phyloP scores from a whole-genome alignment of 2,888 invertebrate genomes.

The Uropetala carovei region DNA sequence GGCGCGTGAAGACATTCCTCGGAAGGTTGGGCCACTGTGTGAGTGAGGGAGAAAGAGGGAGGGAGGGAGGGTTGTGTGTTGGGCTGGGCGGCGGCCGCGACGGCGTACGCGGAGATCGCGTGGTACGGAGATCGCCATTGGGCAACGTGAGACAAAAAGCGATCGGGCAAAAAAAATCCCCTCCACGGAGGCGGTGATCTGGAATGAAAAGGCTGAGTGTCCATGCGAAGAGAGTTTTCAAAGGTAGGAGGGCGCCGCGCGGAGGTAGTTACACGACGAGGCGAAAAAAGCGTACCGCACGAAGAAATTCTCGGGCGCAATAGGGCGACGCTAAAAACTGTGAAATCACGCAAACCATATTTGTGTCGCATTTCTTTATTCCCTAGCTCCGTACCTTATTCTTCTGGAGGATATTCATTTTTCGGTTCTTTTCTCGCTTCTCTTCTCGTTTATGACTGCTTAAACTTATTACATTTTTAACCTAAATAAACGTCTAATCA shows the following conservation, averaged over 20 bases:
- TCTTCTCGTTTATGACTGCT: too few species aligned
- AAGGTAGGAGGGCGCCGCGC: neutral
- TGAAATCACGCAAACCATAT: neutral
- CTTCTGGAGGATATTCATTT: neutral
- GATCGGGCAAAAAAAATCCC: neutral
- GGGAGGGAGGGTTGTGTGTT: neutral
- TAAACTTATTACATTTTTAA: too few species aligned
- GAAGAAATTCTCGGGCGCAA: neutral
- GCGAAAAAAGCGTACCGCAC: neutral
- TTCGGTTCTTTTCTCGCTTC: too few species aligned
- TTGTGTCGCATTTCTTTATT: neutral
- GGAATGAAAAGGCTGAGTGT: constrained; percentile 38
- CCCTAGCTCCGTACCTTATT: neutral
- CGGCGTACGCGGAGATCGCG: neutral
- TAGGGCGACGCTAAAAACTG: neutral
- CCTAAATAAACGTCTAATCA: too few species aligned
- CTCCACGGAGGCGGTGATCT: neutral
- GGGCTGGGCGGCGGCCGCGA: neutral
- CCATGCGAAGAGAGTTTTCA: neutral
- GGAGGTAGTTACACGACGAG: neutral
- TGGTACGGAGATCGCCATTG: constrained; percentile 55
- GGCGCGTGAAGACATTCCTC: constrained; percentile 45
- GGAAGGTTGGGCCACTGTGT: constrained; percentile 11
- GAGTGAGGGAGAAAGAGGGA: neutral
- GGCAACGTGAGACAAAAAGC: constrained; percentile 43